A percentile compares a stretch with the other conserved stretches of the same genome.
Evolutionary conservation across 1,140 invertebrate species (phyloP).

Genomic region (Conus betulinus): DNA sequence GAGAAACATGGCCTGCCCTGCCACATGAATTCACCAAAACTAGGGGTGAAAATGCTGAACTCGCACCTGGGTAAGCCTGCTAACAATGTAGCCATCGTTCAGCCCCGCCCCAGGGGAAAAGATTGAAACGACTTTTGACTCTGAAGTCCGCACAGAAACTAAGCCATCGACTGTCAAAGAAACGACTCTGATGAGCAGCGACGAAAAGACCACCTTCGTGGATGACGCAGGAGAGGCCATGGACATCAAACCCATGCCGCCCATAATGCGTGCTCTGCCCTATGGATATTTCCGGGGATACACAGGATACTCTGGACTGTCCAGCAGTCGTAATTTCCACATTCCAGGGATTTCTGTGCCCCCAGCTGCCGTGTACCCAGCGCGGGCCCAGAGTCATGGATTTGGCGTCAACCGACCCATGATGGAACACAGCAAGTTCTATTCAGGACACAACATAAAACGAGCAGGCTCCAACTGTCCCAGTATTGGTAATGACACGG

Average conservation of each 20-base stretch:
- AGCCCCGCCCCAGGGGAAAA: slow-evolving; percentile 71
- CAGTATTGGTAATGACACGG: slow-evolving; percentile 55
- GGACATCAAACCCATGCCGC: slow-evolving; percentile 94
- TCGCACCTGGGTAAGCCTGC: slow-evolving; percentile 63
- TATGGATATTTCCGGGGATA: slow-evolving; percentile 68
- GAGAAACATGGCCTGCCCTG: slow-evolving; percentile 32
- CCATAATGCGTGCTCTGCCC: slow-evolving; percentile 80
- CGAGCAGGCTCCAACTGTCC: slow-evolving; percentile 59
- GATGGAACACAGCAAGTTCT: slow-evolving; percentile 61
- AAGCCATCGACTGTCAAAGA: slow-evolving; percentile 46
- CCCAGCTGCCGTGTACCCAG: slow-evolving; percentile 63
- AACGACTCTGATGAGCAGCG: slow-evolving; percentile 56
- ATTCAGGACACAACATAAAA: slow-evolving; percentile 69
- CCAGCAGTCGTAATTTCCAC: slow-evolving; percentile 62
- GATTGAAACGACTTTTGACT: slow-evolving; percentile 75
- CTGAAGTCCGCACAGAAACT: slow-evolving; percentile 71
- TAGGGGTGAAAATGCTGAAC: slow-evolving; percentile 68
- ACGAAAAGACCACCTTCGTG: slow-evolving; percentile 70
- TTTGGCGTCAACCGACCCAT: slow-evolving; percentile 66
- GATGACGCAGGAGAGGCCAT: slow-evolving; percentile 87
- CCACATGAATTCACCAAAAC: slow-evolving; percentile 64
- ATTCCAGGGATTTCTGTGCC: slow-evolving; percentile 69
- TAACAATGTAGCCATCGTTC: slow-evolving; percentile 72
- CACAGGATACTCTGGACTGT: slow-evolving; percentile 57
- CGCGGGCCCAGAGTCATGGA: slow-evolving; percentile 65